A percentile compares a stretch with the other conserved stretches of the same genome.
These are phyloP conservation scores for Strongylocentrotus purpuratus DNA, from an alignment of 35 echinoderm and acorn worm species.

Conservation along the genomic window DNA sequence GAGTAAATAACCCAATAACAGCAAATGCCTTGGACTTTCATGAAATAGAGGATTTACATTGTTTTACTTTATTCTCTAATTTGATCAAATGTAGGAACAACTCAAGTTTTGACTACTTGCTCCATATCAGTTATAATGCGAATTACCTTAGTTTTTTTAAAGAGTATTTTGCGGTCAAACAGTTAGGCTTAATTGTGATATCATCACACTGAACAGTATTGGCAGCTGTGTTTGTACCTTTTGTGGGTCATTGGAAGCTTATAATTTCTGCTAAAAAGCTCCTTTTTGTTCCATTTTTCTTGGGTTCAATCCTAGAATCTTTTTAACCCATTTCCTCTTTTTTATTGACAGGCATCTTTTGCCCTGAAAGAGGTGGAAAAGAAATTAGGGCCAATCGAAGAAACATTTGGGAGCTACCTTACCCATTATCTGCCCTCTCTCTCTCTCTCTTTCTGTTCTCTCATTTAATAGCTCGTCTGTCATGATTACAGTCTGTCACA, in stretches of 20 bases:
- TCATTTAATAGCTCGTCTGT: not conserved
- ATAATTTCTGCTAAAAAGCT: conserved; percentile 4
- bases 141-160: not conserved
- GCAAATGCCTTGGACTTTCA: too few species aligned
- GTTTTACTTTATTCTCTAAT: not conserved
- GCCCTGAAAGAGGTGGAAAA: not conserved
- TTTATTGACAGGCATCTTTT: conserved; percentile 16
- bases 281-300: not conserved
- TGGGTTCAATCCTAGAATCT: not conserved
- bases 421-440: not conserved
- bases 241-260: not conserved
- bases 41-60: not conserved
- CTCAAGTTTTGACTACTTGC: not conserved
- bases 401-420: not conserved
- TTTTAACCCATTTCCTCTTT: not conserved
- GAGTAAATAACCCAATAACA: too few species aligned
- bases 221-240: not conserved
- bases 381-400: not conserved
- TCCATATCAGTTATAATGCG: not conserved
- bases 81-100: not conserved
- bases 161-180: not conserved
- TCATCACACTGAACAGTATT: not conserved
- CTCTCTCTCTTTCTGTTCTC: not conserved
- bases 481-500: not conserved
- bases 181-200: not conserved